A percentile compares a stretch with the other conserved stretches of the same genome.
phyloP scores from a whole-genome alignment of 2,797 vertebrate species.

The Eleutherodactylus coqui region DNA sequence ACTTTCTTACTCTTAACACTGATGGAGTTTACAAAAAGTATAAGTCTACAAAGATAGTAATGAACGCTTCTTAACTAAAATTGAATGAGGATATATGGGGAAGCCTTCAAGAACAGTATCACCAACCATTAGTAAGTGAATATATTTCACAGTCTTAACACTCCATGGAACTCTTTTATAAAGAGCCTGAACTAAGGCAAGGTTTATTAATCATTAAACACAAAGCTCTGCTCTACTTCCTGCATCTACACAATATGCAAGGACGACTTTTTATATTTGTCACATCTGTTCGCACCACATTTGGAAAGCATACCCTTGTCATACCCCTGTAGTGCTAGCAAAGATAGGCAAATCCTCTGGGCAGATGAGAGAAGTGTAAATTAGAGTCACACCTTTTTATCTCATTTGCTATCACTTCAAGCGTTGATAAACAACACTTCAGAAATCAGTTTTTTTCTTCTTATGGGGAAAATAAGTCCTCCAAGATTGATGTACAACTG shows the following conservation, averaged over 20 bases:
- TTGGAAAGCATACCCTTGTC: conserved; percentile 64
- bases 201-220: conserved; percentile 47
- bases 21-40: conserved; percentile 12
- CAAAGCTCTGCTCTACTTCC: neutral
- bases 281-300: conserved; percentile 66
- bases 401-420: conserved; percentile 70
- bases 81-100: conserved; percentile 44
- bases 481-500: neutral
- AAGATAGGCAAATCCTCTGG: conserved; percentile 65
- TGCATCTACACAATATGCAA: neutral
- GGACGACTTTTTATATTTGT: conserved; percentile 45
- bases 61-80: conserved; percentile 59
- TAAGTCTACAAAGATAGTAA: conserved; percentile 48
- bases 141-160: rapidly evolving
- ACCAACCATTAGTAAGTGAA: conserved; percentile 26
- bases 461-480: conserved; percentile 64
- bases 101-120: neutral
- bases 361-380: conserved; percentile 73
- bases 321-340: conserved; percentile 67
- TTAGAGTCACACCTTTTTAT: conserved; percentile 73
- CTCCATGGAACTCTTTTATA: neutral
- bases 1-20: neutral
- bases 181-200: neutral
- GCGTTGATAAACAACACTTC: conserved; percentile 71
- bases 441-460: conserved; percentile 63